Base-by-base conservation (phyloP, 2,888 invertebrate species). In the Piscicola geometra region DNA sequence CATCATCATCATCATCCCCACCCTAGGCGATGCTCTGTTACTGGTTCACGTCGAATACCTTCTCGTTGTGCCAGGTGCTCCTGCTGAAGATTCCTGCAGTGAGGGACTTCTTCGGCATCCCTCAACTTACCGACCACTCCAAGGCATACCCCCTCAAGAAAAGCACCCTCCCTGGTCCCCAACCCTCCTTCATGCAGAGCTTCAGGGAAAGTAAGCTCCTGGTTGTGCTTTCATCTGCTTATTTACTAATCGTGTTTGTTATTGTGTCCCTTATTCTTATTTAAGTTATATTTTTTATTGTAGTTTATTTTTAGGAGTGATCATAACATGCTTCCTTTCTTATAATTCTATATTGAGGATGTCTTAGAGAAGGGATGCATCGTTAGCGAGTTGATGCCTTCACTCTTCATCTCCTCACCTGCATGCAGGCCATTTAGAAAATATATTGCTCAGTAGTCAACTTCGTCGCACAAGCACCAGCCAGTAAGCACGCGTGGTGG, bases 31-130 rank as follows among this genome's bases (percentile, higher is more conserved):
- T 97, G 82, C 87, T 94, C 66, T 90, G 91, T 47, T 97, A 97
- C 83, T 97, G 96, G 96, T 89, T 90, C 25, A 90, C 92, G 35
- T 91, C 91, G 81, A 97, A 97, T 85, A 89, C 92, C 68, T 90
- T 94, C 79, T 93, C 94, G 0, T 85, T 97, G 1, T 79, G 88
- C 0, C 94, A 95, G 90, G 92, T 92, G 9, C 89, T 90, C 12
- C 74, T 94, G 75, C 85, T 97, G 21, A 91, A 89, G 86, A 88
- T 92, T 78, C 92, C 93, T 12, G 84, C 86, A 33, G 90, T 96
- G 0, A 88, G 92, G 81, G 87, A 88, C 0, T 91, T 89, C 81
- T 92, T 93, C 78, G 90, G 91, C 77, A 93, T 96, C 76, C 90
- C 91, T 1, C 86, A 86, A 76, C 79, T 90, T 77, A 78, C 82